Base-by-base conservation (phyloP, 2,113 vertebrate genomes). In the Trogon surrucura region DNA sequence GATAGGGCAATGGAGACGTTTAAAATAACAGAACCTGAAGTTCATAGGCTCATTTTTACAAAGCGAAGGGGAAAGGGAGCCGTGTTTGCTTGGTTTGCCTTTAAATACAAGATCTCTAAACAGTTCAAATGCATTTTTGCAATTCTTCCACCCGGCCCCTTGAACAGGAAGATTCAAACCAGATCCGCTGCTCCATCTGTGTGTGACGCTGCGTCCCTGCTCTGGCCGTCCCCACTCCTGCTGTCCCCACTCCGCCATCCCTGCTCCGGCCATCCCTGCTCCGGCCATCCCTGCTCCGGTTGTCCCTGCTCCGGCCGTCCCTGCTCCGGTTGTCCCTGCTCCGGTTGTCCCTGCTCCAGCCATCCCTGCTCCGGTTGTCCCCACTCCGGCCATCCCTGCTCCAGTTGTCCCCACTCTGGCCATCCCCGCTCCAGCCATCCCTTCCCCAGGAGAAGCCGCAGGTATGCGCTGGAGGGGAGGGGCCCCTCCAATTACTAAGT, bases 71-170 rank as follows among this genome's bases (percentile, higher is more conserved):
- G 50, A 62, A 71, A 71, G 56, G 86, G 34, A 80, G 25, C 26
- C 47, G 89, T 58, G 56, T 67, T 75, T 81, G 80, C 88, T 92
- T 84, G 77, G 11, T 85, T 81, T 83, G 86, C 38, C 1, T 88
- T 92, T 85, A 93, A 84, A 84, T 18, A 8, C 78, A 17, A 56
- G 34, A 83, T n/a, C 36, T 67, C 85, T 26, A 73, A 95, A 89
- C 81, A 58, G 80, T 48, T 93, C 94, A 84, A 79, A 84, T 72
- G 85, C 88, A 78, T 96, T 96, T 97, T 94, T 95, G 95, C 82
- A n/a, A 95, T 95, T 95, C 95, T 61, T 95, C 62, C 71, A 80
- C 64, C 83, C 30, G 13, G 54, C 80, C 64, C 92, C 87, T 89
- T 34, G 0, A 26, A 80, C 0, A 3, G 71, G 91, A 94, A 91